A percentile compares a stretch with the other conserved stretches of the same genome.
Evolutionary conservation across 2,797 vertebrate species (phyloP).

Genomic region (Galago senegalensis): DNA sequence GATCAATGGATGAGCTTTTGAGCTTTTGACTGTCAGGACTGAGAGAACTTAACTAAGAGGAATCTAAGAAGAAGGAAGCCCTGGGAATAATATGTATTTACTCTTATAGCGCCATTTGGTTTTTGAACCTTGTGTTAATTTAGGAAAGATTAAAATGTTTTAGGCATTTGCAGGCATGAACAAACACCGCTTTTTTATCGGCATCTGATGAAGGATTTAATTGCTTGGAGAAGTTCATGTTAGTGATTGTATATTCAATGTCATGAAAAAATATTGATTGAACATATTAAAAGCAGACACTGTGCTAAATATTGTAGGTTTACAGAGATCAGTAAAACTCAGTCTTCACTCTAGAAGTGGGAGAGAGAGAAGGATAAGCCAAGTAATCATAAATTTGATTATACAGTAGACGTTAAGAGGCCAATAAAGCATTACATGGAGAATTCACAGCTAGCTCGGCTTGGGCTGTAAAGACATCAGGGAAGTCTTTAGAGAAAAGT

Average conservation of each 20-base stretch:
- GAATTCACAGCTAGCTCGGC: neutral
- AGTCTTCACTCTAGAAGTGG: neutral
- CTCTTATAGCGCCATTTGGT: neutral
- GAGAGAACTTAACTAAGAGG: conserved; percentile 37
- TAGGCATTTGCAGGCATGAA: neutral
- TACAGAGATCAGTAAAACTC: neutral
- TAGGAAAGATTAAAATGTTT: conserved; percentile 24
- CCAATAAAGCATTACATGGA: neutral
- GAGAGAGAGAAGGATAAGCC: neutral
- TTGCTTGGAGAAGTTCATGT: conserved; percentile 57
- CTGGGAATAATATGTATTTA: neutral
- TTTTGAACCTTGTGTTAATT: conserved; percentile 52
- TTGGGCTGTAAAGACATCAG: neutral
- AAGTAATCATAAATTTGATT: neutral
- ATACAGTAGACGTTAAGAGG: neutral
- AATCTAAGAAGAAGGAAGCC: neutral
- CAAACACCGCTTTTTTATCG: neutral
- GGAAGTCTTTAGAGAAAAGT: neutral
- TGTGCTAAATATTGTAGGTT: neutral
- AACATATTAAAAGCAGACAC: neutral
- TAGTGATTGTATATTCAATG: conserved; percentile 11
- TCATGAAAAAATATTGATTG: neutral
- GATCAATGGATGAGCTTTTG: neutral
- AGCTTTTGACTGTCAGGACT: conserved; percentile 6
- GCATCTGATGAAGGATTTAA: neutral